A percentile compares a stretch with the other conserved stretches of the same genome.
Evolutionary conservation across 2,797 vertebrate genomes (phyloP).

Genomic region (Microchirus variegatus): DNA sequence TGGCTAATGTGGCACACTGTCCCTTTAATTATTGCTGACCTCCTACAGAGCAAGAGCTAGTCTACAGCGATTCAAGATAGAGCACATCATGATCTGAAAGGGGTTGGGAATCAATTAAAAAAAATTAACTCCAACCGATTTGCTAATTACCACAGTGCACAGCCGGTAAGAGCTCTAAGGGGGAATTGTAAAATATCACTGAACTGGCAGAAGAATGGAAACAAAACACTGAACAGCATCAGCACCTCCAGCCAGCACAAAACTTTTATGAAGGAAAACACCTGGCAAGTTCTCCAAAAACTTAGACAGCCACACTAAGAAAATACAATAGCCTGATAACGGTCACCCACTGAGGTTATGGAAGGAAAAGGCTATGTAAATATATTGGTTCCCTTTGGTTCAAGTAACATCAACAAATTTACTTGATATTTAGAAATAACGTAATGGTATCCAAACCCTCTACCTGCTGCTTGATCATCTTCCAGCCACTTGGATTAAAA

Average conservation of each 20-base stretch:
- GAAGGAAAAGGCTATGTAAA: slow-evolving; percentile 16
- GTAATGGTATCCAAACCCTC: too few species aligned
- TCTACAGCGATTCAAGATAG: slow-evolving; percentile 47
- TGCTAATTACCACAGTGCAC: slow-evolving; percentile 35
- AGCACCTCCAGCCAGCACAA: slow-evolving; percentile 23
- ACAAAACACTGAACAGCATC: slow-evolving; percentile 27
- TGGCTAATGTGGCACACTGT: slow-evolving; percentile 68
- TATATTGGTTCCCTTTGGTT: not conserved
- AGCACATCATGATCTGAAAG: slow-evolving; percentile 43
- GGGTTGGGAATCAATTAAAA: slow-evolving; percentile 30
- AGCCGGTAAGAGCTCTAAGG: slow-evolving; percentile 34
- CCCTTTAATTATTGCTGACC: slow-evolving; percentile 66
- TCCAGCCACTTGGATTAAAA: too few species aligned
- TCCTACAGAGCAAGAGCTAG: slow-evolving; percentile 41
- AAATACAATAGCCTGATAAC: slow-evolving; percentile 46
- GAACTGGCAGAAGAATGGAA: slow-evolving; percentile 52
- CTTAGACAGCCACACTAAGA: slow-evolving; percentile 30
- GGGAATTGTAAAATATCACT: slow-evolving; percentile 50
- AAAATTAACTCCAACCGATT: slow-evolving; percentile 27
- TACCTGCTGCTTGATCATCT: too few species aligned
- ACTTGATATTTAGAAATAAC: too few species aligned
- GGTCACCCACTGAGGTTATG: slow-evolving; percentile 27
- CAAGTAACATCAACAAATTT: not conserved
- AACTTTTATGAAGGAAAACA: slow-evolving; percentile 59
- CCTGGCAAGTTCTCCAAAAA: slow-evolving; percentile 44